Conservation (phyloP, 1,140 invertebrate species). For the Zaprionus lachaisei region DNA sequence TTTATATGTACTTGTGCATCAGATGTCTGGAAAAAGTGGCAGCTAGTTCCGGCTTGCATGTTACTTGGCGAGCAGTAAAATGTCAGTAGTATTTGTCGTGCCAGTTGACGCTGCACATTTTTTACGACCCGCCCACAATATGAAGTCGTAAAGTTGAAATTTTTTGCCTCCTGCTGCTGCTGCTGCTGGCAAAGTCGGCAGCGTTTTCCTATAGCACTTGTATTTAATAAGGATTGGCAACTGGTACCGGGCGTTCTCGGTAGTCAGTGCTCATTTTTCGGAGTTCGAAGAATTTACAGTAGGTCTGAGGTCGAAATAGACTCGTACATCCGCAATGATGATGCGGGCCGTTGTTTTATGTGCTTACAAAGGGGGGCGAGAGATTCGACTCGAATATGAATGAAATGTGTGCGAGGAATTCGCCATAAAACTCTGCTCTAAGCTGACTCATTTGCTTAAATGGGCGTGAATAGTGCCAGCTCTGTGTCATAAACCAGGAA, state of each 20-base stretch:
- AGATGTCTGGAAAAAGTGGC: constrained; percentile 72
- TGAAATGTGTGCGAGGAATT: constrained; percentile 43
- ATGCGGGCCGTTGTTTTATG: constrained; percentile 67
- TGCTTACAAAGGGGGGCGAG: constrained; percentile 39
- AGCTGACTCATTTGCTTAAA: constrained; percentile 53
- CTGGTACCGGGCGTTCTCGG: constrained; percentile 25
- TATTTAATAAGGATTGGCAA: constrained; percentile 80
- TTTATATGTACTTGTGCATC: constrained; percentile 37
- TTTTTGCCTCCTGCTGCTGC: constrained; percentile 76
- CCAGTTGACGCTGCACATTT: constrained; percentile 74
- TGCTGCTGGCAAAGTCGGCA: constrained; percentile 43
- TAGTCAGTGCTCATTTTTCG: constrained; percentile 6
- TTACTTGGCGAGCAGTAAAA: constrained; percentile 62
- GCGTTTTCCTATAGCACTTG: constrained; percentile 60
- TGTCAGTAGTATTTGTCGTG: constrained; percentile 56
- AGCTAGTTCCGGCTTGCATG: constrained; percentile 61
- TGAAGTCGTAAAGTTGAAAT: constrained; percentile 81
- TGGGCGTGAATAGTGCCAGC: constrained; percentile 31
- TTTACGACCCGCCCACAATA: constrained; percentile 81
- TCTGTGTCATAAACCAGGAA: constrained; percentile 5
- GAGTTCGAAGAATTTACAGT: constrained; percentile 55
- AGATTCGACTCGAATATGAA: constrained; percentile 50
- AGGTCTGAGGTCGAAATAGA: constrained; percentile 12
- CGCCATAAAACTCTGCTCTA: constrained; percentile 48
- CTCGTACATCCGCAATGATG: constrained; percentile 31